phyloP scores from a whole-genome alignment of 2,888 invertebrate genomes.

The Euplexia lucipara region DNA sequence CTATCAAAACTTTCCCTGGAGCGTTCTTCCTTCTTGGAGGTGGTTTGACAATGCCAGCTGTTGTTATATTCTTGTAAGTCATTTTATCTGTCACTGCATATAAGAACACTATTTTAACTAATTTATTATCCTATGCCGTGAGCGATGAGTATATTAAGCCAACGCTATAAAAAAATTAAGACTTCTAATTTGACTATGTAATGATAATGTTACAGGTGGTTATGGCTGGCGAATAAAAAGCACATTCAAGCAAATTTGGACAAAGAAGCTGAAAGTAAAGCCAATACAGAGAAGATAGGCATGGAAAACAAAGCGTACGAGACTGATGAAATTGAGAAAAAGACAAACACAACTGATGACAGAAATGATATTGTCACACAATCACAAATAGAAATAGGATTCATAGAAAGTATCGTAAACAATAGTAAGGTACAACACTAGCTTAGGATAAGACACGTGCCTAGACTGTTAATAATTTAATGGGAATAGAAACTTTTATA shows the following conservation, averaged over 20 bases:
- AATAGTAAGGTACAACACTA: slow-evolving; percentile 79
- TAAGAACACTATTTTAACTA: neutral
- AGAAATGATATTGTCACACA: slow-evolving; percentile 74
- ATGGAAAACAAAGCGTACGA: slow-evolving; percentile 87
- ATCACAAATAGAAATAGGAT: slow-evolving; percentile 84
- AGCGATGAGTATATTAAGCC: no score
- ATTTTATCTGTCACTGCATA: neutral
- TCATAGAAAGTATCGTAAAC: slow-evolving; percentile 84
- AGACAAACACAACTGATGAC: slow-evolving; percentile 63
- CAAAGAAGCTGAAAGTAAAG: slow-evolving; percentile 58
- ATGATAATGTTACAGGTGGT: slow-evolving; percentile 90
- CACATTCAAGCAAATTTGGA: slow-evolving; percentile 75
- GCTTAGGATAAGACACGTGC: slow-evolving; percentile 19
- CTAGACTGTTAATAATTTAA: slow-evolving; percentile 53
- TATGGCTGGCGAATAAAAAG: slow-evolving; percentile 93
- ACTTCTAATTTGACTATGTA: neutral
- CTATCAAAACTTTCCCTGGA: slow-evolving; percentile 93
- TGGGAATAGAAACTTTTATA: slow-evolving; percentile 46
- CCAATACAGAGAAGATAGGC: slow-evolving; percentile 77
- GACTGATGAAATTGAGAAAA: slow-evolving; percentile 79
- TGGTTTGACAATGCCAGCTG: slow-evolving; percentile 93
- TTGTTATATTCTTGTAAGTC: slow-evolving; percentile 93
- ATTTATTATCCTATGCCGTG: no score
- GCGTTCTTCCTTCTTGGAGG: slow-evolving; percentile 94
- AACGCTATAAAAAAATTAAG: no score